Conservation (phyloP, 53 echinoderm and acorn worm species). For the Echinometra lucunter region DNA sequence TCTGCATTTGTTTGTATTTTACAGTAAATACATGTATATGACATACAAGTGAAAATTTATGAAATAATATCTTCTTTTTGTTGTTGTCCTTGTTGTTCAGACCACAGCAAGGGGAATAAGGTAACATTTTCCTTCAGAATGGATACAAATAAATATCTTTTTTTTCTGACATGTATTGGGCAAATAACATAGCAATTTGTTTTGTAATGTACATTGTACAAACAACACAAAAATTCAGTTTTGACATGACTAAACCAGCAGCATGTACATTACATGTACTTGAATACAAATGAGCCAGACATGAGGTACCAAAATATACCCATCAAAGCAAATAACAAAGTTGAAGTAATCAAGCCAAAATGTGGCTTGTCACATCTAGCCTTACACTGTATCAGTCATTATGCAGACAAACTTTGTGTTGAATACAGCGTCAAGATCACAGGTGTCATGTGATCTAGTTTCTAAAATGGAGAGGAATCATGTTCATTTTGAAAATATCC, state of each 20-base stretch:
- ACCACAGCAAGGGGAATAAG: neutral
- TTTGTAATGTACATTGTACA: no score
- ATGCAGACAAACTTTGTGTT: conserved; percentile 30
- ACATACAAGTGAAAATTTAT: no score
- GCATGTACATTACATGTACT: neutral
- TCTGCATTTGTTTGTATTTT: no score
- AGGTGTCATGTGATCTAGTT: conserved; percentile 31
- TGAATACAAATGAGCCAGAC: neutral
- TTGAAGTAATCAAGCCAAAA: neutral
- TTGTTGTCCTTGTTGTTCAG: no score
- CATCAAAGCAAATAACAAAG: neutral
- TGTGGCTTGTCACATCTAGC: neutral
- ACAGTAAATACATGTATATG: no score
- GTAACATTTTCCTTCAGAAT: neutral
- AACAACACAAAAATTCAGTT: neutral
- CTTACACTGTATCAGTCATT: neutral
- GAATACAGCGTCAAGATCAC: neutral
- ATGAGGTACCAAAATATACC: neutral
- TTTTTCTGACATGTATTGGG: neutral
- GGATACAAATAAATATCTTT: neutral
- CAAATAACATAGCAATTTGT: no score
- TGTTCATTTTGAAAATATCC: conserved; percentile 45
- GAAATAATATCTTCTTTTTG: no score
- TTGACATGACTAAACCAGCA: neutral
- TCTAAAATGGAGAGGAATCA: conserved; percentile 46